phyloP scores from a whole-genome alignment of 2,113 vertebrate species.

The Lontra canadensis region DNA sequence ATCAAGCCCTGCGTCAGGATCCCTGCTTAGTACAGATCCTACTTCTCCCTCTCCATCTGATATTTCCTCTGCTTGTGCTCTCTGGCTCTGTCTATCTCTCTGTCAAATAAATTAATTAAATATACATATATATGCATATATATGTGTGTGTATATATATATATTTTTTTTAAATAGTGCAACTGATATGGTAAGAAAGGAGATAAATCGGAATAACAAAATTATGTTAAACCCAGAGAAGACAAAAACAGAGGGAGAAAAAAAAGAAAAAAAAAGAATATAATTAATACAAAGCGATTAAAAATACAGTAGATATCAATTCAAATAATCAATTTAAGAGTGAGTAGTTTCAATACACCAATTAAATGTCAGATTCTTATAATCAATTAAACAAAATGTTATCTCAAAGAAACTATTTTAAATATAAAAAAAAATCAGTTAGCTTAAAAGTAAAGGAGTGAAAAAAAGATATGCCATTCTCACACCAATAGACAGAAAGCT shows the following conservation, averaged over 20 bases:
- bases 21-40: too few species aligned
- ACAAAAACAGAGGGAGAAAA: not conserved
- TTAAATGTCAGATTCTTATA: not conserved
- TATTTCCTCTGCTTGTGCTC: too few species aligned
- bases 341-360: not conserved
- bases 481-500: not conserved
- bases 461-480: not conserved
- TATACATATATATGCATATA: too few species aligned
- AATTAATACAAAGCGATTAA: not conserved
- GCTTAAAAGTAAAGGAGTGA: not conserved
- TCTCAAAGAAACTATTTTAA: not conserved
- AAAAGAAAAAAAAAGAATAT: not conserved
- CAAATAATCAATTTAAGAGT: not conserved
- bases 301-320: not conserved
- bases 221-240: not conserved
- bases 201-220: not conserved
- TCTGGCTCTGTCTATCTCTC: too few species aligned
- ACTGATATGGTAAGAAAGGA: not conserved
- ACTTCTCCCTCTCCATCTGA: too few species aligned
- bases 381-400: not conserved
- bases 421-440: not conserved
- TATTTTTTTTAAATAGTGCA: not conserved
- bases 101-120: too few species aligned
- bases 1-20: fast-evolving
- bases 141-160: too few species aligned